phyloP scores from a whole-genome alignment of 2,888 invertebrate genomes.

The Ennomos erosarius region DNA sequence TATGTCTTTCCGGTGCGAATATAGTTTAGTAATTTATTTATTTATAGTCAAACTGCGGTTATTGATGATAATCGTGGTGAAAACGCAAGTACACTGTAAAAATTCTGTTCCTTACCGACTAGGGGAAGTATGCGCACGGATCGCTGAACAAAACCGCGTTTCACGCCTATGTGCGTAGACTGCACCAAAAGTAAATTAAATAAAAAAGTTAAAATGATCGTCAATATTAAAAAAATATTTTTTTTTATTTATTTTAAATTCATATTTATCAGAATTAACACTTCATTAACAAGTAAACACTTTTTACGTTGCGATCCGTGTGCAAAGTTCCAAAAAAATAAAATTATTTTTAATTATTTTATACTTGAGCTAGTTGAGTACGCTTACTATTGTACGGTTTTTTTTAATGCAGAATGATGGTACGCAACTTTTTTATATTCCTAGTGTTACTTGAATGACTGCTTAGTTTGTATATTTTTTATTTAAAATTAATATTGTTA shows the following conservation, averaged over 20 bases:
- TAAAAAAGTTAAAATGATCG: too few species aligned
- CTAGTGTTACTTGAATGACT: conserved; percentile 82
- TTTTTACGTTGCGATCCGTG: not conserved
- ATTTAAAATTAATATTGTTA: conserved; percentile 63
- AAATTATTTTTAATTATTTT: conserved; percentile 65
- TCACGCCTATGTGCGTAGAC: too few species aligned
- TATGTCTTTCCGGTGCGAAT: conserved; percentile 40
- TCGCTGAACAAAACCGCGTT: too few species aligned
- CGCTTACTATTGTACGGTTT: conserved; percentile 81
- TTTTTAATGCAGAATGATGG: conserved; percentile 63
- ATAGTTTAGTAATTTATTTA: conserved; percentile 61
- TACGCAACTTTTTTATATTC: conserved; percentile 65
- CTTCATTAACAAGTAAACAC: too few species aligned
- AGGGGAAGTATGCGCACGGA: conserved; percentile 1
- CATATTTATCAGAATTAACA: too few species aligned
- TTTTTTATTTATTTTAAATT: too few species aligned
- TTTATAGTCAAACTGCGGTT: conserved; percentile 45
- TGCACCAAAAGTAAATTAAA: too few species aligned
- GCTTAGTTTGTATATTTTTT: conserved; percentile 81
- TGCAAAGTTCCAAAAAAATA: conserved; percentile 37
- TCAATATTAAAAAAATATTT: too few species aligned
- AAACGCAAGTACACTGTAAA: conserved; percentile 54
- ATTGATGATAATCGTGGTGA: conserved; percentile 38
- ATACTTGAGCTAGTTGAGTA: conserved; percentile 75
- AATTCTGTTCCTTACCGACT: conserved; percentile 63